Conservation (phyloP, 2,888 invertebrate species). For the Drosophila tanythrix region DNA sequence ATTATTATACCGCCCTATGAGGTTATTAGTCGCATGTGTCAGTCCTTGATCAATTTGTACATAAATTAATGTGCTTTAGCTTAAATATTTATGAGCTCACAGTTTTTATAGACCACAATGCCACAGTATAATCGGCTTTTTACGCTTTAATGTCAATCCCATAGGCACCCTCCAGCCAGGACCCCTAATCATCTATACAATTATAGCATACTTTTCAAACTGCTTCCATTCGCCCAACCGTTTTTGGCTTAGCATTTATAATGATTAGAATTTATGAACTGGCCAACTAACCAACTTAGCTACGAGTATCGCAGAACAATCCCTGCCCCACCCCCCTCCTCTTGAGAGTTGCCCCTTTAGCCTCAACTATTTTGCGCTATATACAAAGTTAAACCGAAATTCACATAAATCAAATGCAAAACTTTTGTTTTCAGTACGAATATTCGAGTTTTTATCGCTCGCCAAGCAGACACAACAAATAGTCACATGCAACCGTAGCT, state of each 20-base stretch:
- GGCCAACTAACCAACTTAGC: conserved; percentile 42
- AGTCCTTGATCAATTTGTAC: conserved; percentile 3
- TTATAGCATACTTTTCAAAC: conserved; percentile 25
- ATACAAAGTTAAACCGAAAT: conserved; percentile 75
- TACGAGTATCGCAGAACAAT: conserved; percentile 9
- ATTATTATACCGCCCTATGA: not conserved
- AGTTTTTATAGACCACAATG: not conserved
- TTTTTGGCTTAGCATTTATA: conserved; percentile 64
- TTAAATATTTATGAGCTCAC: not conserved
- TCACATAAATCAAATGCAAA: conserved; percentile 74
- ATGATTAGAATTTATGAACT: conserved; percentile 74
- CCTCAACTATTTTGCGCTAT: conserved; percentile 72
- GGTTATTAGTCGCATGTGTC: conserved; percentile 20
- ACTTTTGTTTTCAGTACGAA: conserved; percentile 71
- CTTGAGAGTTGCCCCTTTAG: conserved; percentile 14
- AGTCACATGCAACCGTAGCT: conserved; percentile 33
- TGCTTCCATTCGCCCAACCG: conserved; percentile 3
- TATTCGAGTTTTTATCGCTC: conserved; percentile 67
- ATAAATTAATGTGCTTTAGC: not conserved
- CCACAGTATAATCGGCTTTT: conserved; percentile 19
- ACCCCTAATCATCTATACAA: conserved; percentile 26
- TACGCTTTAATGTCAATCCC: conserved; percentile 17
- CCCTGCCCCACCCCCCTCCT: not conserved
- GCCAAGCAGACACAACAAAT: conserved; percentile 53
- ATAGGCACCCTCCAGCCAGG: not conserved